Evolutionary conservation across 2,797 vertebrate genomes (phyloP).

Genomic region (Lepidocolaptes lacrymiger): DNA sequence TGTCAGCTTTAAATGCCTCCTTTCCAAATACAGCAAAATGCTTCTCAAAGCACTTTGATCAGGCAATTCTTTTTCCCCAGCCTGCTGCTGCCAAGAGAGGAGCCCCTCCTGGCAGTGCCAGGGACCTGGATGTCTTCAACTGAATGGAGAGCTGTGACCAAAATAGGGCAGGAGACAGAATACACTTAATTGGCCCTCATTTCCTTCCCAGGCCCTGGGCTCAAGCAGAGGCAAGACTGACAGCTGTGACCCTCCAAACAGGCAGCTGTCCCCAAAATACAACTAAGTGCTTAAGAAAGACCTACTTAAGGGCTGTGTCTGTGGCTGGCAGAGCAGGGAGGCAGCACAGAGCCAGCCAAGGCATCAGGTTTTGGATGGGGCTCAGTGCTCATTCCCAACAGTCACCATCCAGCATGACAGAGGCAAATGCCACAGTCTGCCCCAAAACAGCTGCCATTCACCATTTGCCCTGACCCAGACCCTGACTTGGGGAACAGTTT

Average conservation of each 20-base stretch:
- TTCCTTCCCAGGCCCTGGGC: background rate
- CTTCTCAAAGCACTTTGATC: background rate
- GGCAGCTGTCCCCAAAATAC: background rate
- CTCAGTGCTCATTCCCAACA: background rate
- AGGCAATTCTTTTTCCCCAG: background rate
- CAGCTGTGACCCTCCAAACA: background rate
- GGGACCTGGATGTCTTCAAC: background rate
- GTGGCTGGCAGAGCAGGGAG: fast-evolving
- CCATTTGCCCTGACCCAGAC: background rate
- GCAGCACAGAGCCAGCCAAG: background rate
- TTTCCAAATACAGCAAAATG: background rate
- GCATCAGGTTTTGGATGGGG: background rate
- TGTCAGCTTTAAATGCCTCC: background rate
- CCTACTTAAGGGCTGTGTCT: background rate
- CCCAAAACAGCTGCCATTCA: fast-evolving
- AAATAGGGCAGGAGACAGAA: background rate
- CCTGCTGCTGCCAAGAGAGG: background rate
- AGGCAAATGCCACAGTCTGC: fast-evolving
- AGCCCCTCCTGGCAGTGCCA: background rate
- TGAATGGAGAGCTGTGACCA: background rate
- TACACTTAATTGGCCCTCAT: background rate
- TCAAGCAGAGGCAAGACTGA: background rate
- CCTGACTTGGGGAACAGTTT: background rate
- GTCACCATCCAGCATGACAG: fast-evolving
- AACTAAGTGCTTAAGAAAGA: background rate